These are phyloP conservation scores for Agrilus cyanescens DNA, from an alignment of 2,888 invertebrate genomes.

Conservation along the genomic window DNA sequence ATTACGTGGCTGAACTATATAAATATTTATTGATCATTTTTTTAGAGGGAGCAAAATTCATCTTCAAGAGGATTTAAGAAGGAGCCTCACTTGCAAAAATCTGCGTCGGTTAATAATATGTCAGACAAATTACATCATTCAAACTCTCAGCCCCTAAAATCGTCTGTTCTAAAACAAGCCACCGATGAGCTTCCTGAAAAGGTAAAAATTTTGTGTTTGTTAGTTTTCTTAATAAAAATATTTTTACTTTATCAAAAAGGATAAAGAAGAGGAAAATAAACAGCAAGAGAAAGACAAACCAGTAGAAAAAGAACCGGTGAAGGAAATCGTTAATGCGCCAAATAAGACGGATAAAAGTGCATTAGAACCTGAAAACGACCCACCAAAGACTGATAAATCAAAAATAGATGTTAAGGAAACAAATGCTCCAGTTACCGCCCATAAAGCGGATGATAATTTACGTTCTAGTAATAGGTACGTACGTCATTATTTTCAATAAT, in stretches of 20 bases:
- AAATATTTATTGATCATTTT: conserved; percentile 4
- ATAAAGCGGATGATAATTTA: conserved; percentile 14
- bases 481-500: neutral
- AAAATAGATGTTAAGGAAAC: conserved; percentile 6
- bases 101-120: conserved; percentile 34
- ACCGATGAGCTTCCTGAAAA: too few relatives aligned
- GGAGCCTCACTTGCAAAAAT: conserved; percentile 30
- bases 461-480: conserved; percentile 18
- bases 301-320: conserved; percentile 1
- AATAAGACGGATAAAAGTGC: neutral
- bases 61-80: conserved; percentile 11
- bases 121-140: conserved; percentile 23
- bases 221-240: too few relatives aligned
- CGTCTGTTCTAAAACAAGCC: too few relatives aligned
- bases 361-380: neutral
- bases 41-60: conserved; percentile 15
- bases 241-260: too few relatives aligned
- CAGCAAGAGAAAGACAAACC: conserved; percentile 6
- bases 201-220: too few relatives aligned
- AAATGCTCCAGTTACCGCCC: conserved; percentile 9
- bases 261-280: neutral
- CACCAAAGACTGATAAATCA: conserved; percentile 5
- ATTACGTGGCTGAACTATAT: too few relatives aligned
- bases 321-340: neutral
- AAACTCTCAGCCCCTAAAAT: conserved; percentile 6